Conservation (phyloP, 2,888 invertebrate species). For the Drosophila infuscata region DNA sequence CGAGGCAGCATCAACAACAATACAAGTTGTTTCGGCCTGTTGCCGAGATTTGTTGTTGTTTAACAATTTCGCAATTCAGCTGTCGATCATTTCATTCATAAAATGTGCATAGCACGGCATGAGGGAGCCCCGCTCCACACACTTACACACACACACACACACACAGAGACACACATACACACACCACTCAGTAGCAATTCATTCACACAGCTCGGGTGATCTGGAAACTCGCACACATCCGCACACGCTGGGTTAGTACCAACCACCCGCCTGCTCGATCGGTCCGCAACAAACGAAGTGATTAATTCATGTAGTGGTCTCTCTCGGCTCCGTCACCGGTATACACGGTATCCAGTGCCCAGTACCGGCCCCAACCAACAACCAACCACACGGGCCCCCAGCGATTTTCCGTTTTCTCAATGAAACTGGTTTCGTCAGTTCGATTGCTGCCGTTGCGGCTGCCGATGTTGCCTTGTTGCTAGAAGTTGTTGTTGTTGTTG, state of each 20-base stretch:
- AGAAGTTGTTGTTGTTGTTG: constrained; percentile 25
- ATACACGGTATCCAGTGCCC: constrained; percentile 13
- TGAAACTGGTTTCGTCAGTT: constrained; percentile 83
- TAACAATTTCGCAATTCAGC: constrained; percentile 82
- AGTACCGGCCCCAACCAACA: constrained; percentile 13
- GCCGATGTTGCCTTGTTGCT: constrained; percentile 34
- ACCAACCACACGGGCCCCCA: constrained; percentile 53
- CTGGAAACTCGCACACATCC: constrained; percentile 78
- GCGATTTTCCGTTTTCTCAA: constrained; percentile 82
- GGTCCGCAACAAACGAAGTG: constrained; percentile 79
- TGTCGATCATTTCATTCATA: constrained; percentile 83
- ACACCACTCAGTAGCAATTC: constrained; percentile 42
- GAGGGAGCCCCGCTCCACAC: constrained; percentile 40
- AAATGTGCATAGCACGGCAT: constrained; percentile 64
- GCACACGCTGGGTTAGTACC: constrained; percentile 70
- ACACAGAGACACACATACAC: constrained; percentile 22
- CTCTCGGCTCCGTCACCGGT: constrained; percentile 10
- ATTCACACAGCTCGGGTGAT: constrained; percentile 68
- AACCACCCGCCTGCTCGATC: constrained; percentile 70
- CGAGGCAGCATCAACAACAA: constrained; percentile 11
- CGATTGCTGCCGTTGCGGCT: constrained; percentile 53
- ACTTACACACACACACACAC: constrained; percentile 21
- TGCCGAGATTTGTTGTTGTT: constrained; percentile 64
- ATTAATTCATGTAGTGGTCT: constrained; percentile 76
- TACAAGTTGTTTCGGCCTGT: constrained; percentile 30